phyloP scores from a whole-genome alignment of 1,140 invertebrate species.

The Ceratoteleas bidentatus region DNA sequence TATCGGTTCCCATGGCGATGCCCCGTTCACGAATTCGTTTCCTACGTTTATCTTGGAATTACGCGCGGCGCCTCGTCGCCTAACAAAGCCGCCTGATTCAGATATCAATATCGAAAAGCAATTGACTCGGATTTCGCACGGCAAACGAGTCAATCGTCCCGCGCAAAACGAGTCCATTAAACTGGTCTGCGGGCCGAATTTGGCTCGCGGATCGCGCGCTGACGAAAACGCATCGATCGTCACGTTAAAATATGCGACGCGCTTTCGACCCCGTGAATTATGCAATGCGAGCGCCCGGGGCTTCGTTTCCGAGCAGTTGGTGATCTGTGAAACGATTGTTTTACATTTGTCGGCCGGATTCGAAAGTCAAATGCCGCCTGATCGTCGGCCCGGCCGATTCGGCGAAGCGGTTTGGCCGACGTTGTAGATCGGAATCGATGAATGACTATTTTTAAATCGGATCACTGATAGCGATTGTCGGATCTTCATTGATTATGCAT shows the following conservation, averaged over 20 bases:
- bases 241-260: constrained; percentile 8
- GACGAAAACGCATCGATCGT: constrained; percentile 22
- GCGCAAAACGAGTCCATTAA: too few relatives aligned
- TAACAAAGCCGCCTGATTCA: not conserved
- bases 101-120: not conserved
- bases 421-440: constrained; percentile 29
- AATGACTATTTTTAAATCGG: constrained; percentile 34
- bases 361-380: constrained; percentile 26
- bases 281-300: constrained; percentile 5
- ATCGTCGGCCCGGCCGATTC: constrained; percentile 4
- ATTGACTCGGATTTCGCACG: too few relatives aligned
- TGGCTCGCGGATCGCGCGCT: too few relatives aligned
- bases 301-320: constrained; percentile 14
- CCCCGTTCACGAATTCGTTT: constrained; percentile 74
- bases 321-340: constrained; percentile 28
- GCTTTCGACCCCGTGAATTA: constrained; percentile 8
- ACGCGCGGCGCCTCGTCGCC: constrained; percentile 66
- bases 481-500: constrained; percentile 33
- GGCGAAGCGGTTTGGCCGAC: constrained; percentile 1
- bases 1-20: constrained; percentile 79
- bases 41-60: constrained; percentile 73
- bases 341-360: constrained; percentile 27
- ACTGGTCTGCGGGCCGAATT: too few relatives aligned
- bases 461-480: constrained; percentile 6
- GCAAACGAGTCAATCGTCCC: too few relatives aligned